Percentiles rank a stretch among this genome's conserved stretches.
Evolutionary conservation across 2,888 invertebrate genomes (phyloP).

Genomic region (Scaptomyza parva): DNA sequence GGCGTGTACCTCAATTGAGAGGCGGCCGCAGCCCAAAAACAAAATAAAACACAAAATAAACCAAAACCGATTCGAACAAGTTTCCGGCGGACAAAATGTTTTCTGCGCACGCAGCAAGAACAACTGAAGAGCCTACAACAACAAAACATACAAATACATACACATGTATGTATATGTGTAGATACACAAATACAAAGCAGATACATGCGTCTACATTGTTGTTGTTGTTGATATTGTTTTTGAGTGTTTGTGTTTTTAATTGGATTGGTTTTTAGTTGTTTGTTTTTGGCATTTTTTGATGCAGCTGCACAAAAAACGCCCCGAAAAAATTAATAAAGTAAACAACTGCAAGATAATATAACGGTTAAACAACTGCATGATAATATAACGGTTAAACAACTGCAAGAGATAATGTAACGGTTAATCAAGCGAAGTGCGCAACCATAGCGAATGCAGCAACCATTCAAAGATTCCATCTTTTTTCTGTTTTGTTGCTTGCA

Average conservation of each 20-base stretch:
- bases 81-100: conserved; percentile 47
- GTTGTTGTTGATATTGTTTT: conserved; percentile 29
- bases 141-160: conserved; percentile 36
- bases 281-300: conserved; percentile 4
- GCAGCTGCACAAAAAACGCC: conserved; percentile 41
- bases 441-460: conserved; percentile 36
- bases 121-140: conserved; percentile 18
- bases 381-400: not conserved
- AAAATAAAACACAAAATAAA: too few species aligned
- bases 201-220: conserved; percentile 7
- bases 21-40: conserved; percentile 28
- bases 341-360: not conserved
- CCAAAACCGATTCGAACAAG: conserved; percentile 72
- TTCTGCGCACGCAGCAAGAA: conserved; percentile 39
- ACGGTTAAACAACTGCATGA: not conserved
- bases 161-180: conserved; percentile 6
- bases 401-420: not conserved
- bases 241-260: conserved; percentile 16
- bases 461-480: not conserved
- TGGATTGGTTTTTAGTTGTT: not conserved
- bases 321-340: conserved; percentile 23
- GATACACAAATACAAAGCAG: conserved; percentile 31
- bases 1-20: conserved; percentile 35
- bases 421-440: conserved; percentile 3
- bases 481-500: not conserved